Percentiles rank a stretch among this genome's conserved stretches.
Conservation (phyloP, 2,113 vertebrate species). For the Malurus alboscapulatus region DNA sequence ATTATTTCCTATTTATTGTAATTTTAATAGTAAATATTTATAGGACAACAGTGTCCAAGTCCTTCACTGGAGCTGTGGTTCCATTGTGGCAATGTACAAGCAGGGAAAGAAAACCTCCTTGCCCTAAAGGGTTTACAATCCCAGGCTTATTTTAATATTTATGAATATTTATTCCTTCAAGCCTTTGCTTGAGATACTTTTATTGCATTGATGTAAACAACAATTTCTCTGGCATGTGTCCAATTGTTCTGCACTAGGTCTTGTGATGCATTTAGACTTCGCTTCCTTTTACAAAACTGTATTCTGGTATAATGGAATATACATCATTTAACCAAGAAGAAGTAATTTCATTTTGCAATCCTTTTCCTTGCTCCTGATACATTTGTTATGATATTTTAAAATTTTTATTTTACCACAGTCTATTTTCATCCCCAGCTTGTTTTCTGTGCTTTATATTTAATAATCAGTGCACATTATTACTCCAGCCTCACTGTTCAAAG, state of each 20-base stretch:
- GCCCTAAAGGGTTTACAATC: slow-evolving; percentile 22
- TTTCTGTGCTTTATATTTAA: slow-evolving; percentile 19
- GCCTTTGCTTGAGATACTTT: slow-evolving; percentile 30
- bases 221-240: slow-evolving; percentile 40
- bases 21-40: slow-evolving; percentile 31
- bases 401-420: slow-evolving; percentile 2
- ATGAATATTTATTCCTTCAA: slow-evolving; percentile 63
- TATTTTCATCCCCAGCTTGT: slow-evolving; percentile 26
- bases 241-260: slow-evolving; percentile 3
- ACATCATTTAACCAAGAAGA: slow-evolving; percentile 34
- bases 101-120: slow-evolving; percentile 17
- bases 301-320: slow-evolving; percentile 21
- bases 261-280: slow-evolving; percentile 22
- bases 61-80: background rate
- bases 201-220: slow-evolving; percentile 44
- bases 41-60: background rate
- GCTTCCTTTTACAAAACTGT: background rate
- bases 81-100: background rate
- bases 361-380: background rate
- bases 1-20: background rate
- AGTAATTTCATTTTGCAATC: slow-evolving; percentile 22
- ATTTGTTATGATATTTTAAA: background rate
- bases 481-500: background rate
- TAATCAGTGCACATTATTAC: background rate
- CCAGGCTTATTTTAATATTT: slow-evolving; percentile 34